phyloP scores from a whole-genome alignment of 2,797 vertebrate species.

The Pelochelys cantorii region DNA sequence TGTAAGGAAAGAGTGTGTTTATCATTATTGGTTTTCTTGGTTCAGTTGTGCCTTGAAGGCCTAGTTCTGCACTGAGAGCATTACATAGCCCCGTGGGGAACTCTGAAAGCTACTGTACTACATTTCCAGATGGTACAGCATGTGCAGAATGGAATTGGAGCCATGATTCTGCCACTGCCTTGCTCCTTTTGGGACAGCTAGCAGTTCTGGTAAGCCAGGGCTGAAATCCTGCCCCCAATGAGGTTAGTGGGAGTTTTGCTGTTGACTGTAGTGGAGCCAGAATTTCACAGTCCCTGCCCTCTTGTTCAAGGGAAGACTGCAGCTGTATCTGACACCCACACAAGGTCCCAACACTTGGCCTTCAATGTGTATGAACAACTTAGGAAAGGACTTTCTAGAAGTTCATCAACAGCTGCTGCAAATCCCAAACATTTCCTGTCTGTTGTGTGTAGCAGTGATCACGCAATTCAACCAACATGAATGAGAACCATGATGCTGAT shows the following conservation, averaged over 20 bases:
- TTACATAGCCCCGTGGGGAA: background rate
- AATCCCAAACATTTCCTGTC: background rate
- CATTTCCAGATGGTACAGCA: slow-evolving; percentile 21
- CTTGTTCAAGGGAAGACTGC: background rate
- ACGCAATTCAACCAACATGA: background rate
- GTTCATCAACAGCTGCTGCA: background rate
- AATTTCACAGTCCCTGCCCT: background rate
- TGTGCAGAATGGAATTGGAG: accelerated
- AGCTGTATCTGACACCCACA: background rate
- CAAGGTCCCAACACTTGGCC: background rate
- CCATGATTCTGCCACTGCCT: background rate
- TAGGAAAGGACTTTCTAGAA: background rate
- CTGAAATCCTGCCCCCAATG: background rate
- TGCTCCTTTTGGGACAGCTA: background rate
- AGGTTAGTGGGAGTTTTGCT: background rate
- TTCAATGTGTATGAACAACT: background rate
- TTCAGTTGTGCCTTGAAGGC: slow-evolving; percentile 59
- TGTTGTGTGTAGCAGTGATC: background rate
- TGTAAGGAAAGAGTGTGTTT: slow-evolving; percentile 1
- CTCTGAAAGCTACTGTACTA: slow-evolving; percentile 30
- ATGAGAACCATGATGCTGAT: background rate
- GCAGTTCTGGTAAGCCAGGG: background rate
- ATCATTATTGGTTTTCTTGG: slow-evolving; percentile 42
- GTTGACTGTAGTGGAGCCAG: background rate
- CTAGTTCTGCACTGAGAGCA: background rate